Evolutionary conservation across 2,888 invertebrate species (phyloP).

Genomic region (Ennomos erosarius): DNA sequence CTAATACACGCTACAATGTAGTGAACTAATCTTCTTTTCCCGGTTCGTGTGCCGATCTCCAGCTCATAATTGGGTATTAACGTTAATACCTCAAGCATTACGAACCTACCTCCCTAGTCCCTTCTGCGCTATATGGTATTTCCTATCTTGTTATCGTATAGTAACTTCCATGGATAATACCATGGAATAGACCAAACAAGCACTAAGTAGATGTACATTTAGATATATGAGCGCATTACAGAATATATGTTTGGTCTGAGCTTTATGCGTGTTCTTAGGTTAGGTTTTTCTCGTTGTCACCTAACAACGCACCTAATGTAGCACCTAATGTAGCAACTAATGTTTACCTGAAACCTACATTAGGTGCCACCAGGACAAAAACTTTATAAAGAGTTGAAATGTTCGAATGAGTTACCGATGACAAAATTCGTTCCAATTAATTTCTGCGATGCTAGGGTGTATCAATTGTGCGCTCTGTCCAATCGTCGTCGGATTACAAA

Average conservation of each 20-base stretch:
- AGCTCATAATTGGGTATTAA: conserved; percentile 78
- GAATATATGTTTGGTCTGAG: too few species aligned
- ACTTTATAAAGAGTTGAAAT: conserved; percentile 22
- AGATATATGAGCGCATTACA: conserved; percentile 17
- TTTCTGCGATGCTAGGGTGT: conserved; percentile 59
- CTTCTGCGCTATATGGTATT: conserved; percentile 36
- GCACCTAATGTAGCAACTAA: too few species aligned
- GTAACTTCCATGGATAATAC: too few species aligned
- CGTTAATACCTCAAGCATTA: conserved; percentile 66
- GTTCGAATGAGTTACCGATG: conserved; percentile 49
- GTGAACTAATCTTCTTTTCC: conserved; percentile 69
- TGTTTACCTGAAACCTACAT: too few species aligned
- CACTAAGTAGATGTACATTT: conserved; percentile 16
- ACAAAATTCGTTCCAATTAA: conserved; percentile 70
- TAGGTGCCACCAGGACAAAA: too few species aligned
- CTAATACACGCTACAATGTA: conserved; percentile 38
- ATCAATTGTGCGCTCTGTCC: conserved; percentile 66
- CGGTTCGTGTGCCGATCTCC: conserved; percentile 56
- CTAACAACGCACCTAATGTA: too few species aligned
- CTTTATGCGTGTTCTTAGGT: too few species aligned
- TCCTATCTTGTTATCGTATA: conserved; percentile 29
- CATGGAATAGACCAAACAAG: conserved; percentile 23
- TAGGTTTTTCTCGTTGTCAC: too few species aligned
- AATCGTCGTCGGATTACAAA: conserved; percentile 73
- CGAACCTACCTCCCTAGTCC: conserved; percentile 37